phyloP scores from a whole-genome alignment of 2,113 vertebrate species.

The Thamnophis sirtalis region DNA sequence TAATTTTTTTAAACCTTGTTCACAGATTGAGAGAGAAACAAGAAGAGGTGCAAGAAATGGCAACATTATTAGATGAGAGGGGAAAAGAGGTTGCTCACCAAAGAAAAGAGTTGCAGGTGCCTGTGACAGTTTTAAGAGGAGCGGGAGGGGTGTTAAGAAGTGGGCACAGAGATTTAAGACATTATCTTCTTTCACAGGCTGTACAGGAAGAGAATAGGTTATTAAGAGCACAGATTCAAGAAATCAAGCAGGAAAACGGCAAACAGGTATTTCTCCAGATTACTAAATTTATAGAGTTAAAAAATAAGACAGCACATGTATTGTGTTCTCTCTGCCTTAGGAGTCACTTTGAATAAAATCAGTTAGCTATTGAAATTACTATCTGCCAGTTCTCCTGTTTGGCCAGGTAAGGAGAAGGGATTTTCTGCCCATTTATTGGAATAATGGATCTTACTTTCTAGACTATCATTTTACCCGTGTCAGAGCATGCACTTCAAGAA shows the following conservation, averaged over 20 bases:
- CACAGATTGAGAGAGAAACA: conserved; percentile 80
- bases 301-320: too few species aligned
- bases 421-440: not conserved
- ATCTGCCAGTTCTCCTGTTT: not conserved
- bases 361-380: conserved; percentile 3
- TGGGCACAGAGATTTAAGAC: not conserved
- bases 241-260: conserved; percentile 66
- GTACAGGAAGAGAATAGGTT: conserved; percentile 68
- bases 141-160: not conserved
- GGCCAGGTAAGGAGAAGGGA: not conserved
- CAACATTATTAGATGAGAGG: conserved; percentile 71
- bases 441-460: not conserved
- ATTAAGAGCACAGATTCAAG: conserved; percentile 69
- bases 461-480: not conserved
- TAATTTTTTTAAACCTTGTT: not conserved
- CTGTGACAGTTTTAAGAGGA: not conserved
- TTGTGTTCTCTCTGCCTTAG: not conserved
- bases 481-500: not conserved
- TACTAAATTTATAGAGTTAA: not conserved
- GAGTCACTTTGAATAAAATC: not conserved
- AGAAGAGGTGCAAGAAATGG: conserved; percentile 76
- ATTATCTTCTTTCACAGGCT: conserved; percentile 54
- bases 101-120: conserved; percentile 80
- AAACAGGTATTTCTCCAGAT: conserved; percentile 60
- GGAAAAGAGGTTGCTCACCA: conserved; percentile 72